A percentile compares a stretch with the other conserved stretches of the same genome.
phyloP scores from a whole-genome alignment of 2,113 vertebrate genomes.

The Paramormyrops kingsleyae region DNA sequence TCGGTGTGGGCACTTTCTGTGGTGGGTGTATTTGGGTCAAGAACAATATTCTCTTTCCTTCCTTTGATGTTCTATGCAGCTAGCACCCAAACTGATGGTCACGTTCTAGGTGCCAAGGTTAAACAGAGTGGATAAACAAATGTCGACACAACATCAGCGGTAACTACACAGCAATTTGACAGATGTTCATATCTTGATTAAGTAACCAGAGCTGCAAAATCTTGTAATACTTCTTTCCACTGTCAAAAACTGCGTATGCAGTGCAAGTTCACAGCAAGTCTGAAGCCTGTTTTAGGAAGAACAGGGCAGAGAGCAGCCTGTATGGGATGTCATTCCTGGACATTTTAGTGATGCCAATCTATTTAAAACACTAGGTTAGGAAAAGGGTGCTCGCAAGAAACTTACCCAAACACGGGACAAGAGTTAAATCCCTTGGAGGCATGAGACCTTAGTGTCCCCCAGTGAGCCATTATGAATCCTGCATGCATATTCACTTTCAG shows the following conservation, averaged over 20 bases:
- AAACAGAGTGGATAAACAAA: neutral
- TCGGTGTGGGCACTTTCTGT: neutral
- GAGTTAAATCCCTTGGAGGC: neutral
- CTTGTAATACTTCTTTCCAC: neutral
- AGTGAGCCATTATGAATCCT: neutral
- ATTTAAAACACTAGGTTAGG: neutral
- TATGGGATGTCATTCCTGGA: neutral
- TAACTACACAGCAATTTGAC: neutral
- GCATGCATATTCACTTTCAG: neutral
- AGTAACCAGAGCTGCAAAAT: neutral
- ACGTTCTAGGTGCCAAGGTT: neutral
- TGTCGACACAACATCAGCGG: neutral
- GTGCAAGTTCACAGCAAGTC: neutral
- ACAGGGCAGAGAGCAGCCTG: neutral
- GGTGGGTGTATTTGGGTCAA: constrained; percentile 7
- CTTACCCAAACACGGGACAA: neutral
- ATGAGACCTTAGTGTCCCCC: neutral
- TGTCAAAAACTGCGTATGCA: neutral
- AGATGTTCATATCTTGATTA: neutral
- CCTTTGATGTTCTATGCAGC: neutral
- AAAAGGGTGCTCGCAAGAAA: neutral
- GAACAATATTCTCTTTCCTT: neutral
- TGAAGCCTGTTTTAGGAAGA: neutral
- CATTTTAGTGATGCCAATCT: neutral
- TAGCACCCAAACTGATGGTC: neutral